Conservation (phyloP, 2,797 vertebrate species). For the Dendrocincla tyrannina region DNA sequence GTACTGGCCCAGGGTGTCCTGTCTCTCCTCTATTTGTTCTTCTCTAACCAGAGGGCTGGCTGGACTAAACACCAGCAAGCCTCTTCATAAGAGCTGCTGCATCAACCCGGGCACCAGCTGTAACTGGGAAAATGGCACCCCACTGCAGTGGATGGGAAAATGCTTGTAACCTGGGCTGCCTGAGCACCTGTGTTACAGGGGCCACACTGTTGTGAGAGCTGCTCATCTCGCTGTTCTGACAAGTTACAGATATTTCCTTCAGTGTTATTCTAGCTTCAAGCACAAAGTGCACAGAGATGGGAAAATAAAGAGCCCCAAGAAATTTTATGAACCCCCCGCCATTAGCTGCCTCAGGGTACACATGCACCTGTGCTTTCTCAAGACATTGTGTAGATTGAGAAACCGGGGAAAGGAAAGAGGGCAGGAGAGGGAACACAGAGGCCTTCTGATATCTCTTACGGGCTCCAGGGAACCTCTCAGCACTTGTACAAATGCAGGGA, state of each 20-base stretch:
- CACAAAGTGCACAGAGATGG: neutral
- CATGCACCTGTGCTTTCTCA: fast-evolving
- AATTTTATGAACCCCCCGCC: neutral
- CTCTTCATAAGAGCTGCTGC: neutral
- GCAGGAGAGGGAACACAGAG: neutral
- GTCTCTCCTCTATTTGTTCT: neutral
- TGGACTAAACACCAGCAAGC: neutral
- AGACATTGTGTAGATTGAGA: neutral
- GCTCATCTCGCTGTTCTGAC: neutral
- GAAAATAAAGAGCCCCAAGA: neutral
- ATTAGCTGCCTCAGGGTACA: neutral
- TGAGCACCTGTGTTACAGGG: neutral
- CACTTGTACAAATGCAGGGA: neutral
- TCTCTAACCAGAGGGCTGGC: neutral
- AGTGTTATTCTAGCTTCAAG: neutral
- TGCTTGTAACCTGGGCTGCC: neutral
- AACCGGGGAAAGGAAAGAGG: neutral
- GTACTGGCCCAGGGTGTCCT: fast-evolving
- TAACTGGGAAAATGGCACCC: neutral
- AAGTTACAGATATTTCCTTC: neutral
- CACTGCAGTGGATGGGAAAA: neutral
- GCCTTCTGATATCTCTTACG: fast-evolving
- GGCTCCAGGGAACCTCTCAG: neutral
- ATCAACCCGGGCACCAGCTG: neutral
- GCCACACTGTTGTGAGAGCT: neutral